phyloP scores from a whole-genome alignment of 2,888 invertebrate species.

The Caenorhabditis sp. region DNA sequence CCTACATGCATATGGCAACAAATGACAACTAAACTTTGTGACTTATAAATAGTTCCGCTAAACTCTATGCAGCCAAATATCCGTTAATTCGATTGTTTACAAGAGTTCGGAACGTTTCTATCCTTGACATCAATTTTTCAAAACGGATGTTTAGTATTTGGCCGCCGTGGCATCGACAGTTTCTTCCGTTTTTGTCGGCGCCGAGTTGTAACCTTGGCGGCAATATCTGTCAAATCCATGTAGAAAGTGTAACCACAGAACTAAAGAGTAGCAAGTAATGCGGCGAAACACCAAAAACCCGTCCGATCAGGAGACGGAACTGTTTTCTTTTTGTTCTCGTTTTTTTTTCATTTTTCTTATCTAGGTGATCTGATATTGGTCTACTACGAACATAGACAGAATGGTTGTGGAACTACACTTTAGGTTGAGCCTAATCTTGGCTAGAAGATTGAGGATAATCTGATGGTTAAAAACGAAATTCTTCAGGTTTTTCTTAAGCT shows the following conservation, averaged over 20 bases:
- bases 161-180: not conserved
- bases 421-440: no score
- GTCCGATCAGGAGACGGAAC: not conserved
- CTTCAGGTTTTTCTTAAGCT: not conserved
- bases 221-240: not conserved
- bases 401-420: no score
- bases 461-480: not conserved
- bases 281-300: constrained; percentile 3
- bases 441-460: not conserved
- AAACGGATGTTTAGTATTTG: not conserved
- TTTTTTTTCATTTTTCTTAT: not conserved
- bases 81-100: not conserved
- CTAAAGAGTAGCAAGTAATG: not conserved
- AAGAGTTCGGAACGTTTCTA: not conserved
- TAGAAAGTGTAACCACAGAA: not conserved
- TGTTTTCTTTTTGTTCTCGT: not conserved
- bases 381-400: no score
- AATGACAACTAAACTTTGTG: no score
- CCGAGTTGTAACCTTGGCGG: no score
- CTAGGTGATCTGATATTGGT: constrained; percentile 1
- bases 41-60: no score
- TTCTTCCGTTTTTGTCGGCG: not conserved
- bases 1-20: no score
- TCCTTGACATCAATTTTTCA: constrained; percentile 1
- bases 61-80: no score